Evolutionary conservation across 2,888 invertebrate species (phyloP).

Genomic region (Nysson spinosus): DNA sequence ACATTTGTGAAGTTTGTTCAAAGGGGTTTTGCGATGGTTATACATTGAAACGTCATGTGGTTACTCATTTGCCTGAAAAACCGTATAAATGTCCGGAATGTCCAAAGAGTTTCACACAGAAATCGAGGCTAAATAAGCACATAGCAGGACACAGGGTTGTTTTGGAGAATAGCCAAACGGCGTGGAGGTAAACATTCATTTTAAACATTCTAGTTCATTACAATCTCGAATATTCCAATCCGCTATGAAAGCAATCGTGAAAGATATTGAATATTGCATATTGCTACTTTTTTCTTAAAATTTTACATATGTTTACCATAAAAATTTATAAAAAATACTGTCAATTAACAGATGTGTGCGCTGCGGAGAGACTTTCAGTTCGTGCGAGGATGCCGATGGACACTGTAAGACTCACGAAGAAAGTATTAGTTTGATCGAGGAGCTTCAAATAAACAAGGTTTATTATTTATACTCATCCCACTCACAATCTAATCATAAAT

Average conservation of each 20-base stretch:
- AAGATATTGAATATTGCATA: too few relatives aligned
- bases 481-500: too few relatives aligned
- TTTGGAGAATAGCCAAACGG: conserved; percentile 61
- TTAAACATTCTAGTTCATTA: too few relatives aligned
- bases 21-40: conserved; percentile 69
- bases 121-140: conserved; percentile 67
- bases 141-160: conserved; percentile 60
- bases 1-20: conserved; percentile 66
- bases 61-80: conserved; percentile 68
- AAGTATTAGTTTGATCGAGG: conserved; percentile 58
- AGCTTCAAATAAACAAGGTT: conserved; percentile 50
- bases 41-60: conserved; percentile 66
- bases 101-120: conserved; percentile 68
- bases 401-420: conserved; percentile 60
- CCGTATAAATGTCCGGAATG: conserved; percentile 67
- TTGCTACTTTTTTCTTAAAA: background rate
- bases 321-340: background rate
- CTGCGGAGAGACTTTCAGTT: conserved; percentile 61
- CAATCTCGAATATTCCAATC: too few relatives aligned
- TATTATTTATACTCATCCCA: too few relatives aligned
- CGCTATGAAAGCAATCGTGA: too few relatives aligned
- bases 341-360: conserved; percentile 45
- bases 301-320: too few relatives aligned
- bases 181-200: conserved; percentile 55
- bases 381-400: conserved; percentile 55